A percentile compares a stretch with the other conserved stretches of the same genome.
phyloP scores from a whole-genome alignment of 2,888 invertebrate genomes.

The Portevinia maculata region DNA sequence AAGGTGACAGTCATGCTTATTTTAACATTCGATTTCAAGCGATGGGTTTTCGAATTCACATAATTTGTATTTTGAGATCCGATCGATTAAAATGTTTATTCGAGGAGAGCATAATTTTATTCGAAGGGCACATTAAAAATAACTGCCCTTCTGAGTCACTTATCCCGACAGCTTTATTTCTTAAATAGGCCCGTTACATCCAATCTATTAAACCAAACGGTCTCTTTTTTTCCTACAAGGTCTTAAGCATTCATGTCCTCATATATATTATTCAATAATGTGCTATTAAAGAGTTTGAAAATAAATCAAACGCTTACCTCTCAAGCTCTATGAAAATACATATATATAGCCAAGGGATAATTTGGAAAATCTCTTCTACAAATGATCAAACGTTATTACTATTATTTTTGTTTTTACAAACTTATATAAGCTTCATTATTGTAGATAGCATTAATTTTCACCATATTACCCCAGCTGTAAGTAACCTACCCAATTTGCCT shows the following conservation, averaged over 20 bases:
- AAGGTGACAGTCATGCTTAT: too few relatives aligned
- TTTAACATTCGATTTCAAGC: too few relatives aligned
- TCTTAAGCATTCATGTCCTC: background rate
- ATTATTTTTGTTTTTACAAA: background rate
- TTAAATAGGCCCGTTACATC: background rate
- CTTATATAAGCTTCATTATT: background rate
- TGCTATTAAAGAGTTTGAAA: background rate
- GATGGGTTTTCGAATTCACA: too few relatives aligned
- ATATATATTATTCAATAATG: background rate
- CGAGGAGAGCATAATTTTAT: too few relatives aligned
- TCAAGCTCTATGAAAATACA: conserved; percentile 14
- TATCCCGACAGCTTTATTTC: too few relatives aligned
- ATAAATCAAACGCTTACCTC: background rate
- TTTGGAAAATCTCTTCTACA: background rate
- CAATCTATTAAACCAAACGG: background rate
- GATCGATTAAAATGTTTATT: too few relatives aligned
- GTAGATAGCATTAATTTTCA: conserved; percentile 36
- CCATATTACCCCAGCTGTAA: conserved; percentile 31
- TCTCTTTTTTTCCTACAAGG: background rate
- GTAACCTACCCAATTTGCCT: conserved; percentile 30
- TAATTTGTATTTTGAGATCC: too few relatives aligned
- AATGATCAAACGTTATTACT: conserved; percentile 16
- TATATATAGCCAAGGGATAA: background rate
- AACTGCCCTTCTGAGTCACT: too few relatives aligned
- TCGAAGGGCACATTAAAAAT: too few relatives aligned